These are phyloP conservation scores for Python bivittatus DNA, from an alignment of 2,113 vertebrate genomes.

Conservation along the genomic window DNA sequence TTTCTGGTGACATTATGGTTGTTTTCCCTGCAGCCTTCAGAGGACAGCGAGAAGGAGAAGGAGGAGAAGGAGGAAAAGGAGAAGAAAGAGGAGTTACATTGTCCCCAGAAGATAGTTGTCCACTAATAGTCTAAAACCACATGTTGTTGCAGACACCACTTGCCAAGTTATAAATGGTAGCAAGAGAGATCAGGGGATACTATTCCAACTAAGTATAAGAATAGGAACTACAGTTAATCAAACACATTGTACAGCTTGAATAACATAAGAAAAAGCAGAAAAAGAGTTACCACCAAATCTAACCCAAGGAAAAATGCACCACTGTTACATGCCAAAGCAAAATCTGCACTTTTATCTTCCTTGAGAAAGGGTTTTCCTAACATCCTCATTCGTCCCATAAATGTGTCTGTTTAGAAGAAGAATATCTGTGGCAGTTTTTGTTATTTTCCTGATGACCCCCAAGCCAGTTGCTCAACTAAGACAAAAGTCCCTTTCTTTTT, in stretches of 20 bases:
- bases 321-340: background rate
- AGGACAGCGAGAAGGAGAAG: too few species aligned
- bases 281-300: background rate
- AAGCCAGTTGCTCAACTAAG: background rate
- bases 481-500: slow-evolving; percentile 23
- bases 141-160: background rate
- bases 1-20: background rate
- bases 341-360: background rate
- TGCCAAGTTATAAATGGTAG: background rate
- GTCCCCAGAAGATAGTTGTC: background rate
- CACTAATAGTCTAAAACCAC: background rate
- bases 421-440: background rate
- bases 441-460: slow-evolving; percentile 11
- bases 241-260: background rate
- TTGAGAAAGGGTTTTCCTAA: background rate
- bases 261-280: background rate
- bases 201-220: background rate
- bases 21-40: too few species aligned
- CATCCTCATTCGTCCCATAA: background rate
- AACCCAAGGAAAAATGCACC: background rate
- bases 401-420: background rate
- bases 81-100: background rate
- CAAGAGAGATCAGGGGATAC: background rate
- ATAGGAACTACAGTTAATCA: background rate
- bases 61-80: too few species aligned